Base-by-base conservation (phyloP, 2,113 vertebrate species). In the Apaloderma vittatum region DNA sequence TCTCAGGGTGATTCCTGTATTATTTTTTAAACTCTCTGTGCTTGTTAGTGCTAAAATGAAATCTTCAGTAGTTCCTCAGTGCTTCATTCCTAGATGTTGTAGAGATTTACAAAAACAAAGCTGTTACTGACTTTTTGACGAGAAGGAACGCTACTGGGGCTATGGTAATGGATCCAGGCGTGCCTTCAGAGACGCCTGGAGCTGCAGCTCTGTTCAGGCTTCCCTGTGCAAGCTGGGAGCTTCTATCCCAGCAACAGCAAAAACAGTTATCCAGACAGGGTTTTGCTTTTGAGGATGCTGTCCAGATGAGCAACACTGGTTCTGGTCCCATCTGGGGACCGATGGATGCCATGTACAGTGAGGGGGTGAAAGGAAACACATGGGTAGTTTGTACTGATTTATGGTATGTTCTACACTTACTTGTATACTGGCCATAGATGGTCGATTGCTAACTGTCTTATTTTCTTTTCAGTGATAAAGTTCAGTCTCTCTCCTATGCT, bases 401-500 rank as follows among this genome's bases (percentile, higher is more conserved):
- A 30, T 66, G 51, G 29, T 51, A 34, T 27, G 48, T 40, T 71
- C 48, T 91, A 26, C 17, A 4, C 67, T 77, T 54, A 36, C 10
- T 79, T 46, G 48, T 43, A 59, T 11, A 29, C 43, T 55, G 59
- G 61, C 57, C 9, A 19, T 76, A 68, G 74, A 83, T 66, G 29
- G 58, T 54, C 74, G 79, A 43, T 96, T 90, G 86, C 54, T 86
- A 90, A 94, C 71, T 85, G 55, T 52, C 65, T 61, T 83, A 23
- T 93, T 73, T 96, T 43, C 90, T 83, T 93, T 72, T 26, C 97
- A 99, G 99, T 55, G 99, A 99, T 90, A 99, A 98, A 97, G 98
- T 99, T 70, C 99, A 99, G 97, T 99, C 99, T 43, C 98, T 99
- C 76, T 99, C 99, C 94, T 99, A 99, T 8, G 99, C 99, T 15